Conservation (phyloP, 1,140 invertebrate genomes). For the Chironomus tepperi region DNA sequence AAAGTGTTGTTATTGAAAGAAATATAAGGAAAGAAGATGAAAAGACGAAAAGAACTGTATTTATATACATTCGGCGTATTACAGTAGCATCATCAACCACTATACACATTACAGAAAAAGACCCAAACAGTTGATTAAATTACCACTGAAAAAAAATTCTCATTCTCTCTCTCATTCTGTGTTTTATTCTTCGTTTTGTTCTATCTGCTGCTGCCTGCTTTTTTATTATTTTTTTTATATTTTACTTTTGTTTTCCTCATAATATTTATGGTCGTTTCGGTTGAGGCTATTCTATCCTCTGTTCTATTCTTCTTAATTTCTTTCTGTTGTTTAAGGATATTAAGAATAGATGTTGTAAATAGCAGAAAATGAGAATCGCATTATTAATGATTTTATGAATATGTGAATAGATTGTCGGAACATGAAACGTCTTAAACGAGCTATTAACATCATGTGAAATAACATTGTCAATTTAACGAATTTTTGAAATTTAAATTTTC, state of each 20-base stretch:
- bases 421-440: too few species aligned
- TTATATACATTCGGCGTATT: conserved; percentile 17
- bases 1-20: not conserved
- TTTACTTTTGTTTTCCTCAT: not conserved
- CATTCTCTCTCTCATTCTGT: not conserved
- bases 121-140: conserved; percentile 16
- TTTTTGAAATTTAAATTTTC: too few species aligned
- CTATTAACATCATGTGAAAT: too few species aligned
- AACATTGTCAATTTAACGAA: too few species aligned
- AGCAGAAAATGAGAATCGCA: too few species aligned
- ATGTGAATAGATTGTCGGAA: too few species aligned
- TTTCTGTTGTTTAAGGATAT: not conserved
- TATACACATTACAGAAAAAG: conserved; percentile 6
- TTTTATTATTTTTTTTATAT: not conserved
- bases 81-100: conserved; percentile 10
- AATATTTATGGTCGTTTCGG: not conserved
- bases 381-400: too few species aligned
- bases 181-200: not conserved
- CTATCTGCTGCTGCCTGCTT: not conserved
- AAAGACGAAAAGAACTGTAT: not conserved
- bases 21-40: conserved; percentile 3
- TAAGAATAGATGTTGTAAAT: not conserved
- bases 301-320: not conserved
- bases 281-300: not conserved
- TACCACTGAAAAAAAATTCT: not conserved